Evolutionary conservation across 2,113 vertebrate species (phyloP).

Genomic region (Lontra canadensis): DNA sequence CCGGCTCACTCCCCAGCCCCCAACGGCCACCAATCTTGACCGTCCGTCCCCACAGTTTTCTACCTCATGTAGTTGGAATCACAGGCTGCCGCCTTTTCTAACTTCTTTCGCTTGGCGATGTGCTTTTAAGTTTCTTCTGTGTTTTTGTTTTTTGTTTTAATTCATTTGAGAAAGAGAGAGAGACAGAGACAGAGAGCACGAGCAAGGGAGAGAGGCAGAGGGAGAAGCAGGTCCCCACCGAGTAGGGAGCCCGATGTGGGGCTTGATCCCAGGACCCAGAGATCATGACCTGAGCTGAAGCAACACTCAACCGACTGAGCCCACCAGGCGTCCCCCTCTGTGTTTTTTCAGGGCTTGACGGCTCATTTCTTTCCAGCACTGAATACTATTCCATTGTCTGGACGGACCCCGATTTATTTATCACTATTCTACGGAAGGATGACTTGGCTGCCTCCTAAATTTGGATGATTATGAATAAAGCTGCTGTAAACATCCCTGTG

Average conservation of each 20-base stretch:
- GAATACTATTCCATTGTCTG: neutral
- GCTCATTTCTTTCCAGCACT: neutral
- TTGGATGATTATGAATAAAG: neutral
- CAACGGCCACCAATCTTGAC: rapidly evolving
- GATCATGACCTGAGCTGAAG: neutral
- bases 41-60: neutral
- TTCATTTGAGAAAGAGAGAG: neutral
- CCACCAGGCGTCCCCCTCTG: neutral
- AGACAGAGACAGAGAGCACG: neutral
- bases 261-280: neutral
- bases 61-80: neutral
- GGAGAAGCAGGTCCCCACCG: too few relatives aligned
- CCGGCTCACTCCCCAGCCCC: too few relatives aligned
- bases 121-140: rapidly evolving
- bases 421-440: neutral
- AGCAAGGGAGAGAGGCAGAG: neutral
- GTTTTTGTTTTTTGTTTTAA: too few relatives aligned
- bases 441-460: neutral
- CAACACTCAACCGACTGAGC: neutral
- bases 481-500: neutral
- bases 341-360: neutral
- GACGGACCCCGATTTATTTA: neutral
- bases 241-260: neutral
- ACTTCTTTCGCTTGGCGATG: too few relatives aligned
- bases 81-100: neutral